phyloP scores from a whole-genome alignment of 2,797 vertebrate genomes.

The Lepus townsendii region DNA sequence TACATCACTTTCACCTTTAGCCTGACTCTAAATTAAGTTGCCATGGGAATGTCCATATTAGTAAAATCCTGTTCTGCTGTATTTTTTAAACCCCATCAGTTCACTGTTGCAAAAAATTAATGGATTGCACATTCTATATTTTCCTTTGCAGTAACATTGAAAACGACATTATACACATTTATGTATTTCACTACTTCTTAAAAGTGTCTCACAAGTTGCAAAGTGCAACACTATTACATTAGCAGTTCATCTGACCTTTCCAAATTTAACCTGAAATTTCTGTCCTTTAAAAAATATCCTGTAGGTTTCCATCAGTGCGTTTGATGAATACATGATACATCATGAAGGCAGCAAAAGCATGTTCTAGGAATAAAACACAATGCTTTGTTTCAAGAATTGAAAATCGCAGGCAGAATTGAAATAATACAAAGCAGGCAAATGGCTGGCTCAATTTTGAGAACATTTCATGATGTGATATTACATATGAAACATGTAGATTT shows the following conservation, averaged over 20 bases:
- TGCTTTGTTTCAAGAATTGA: neutral
- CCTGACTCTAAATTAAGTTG: conserved; percentile 74
- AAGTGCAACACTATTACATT: neutral
- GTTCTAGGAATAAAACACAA: neutral
- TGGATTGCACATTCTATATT: conserved; percentile 50
- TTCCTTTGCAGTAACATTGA: conserved; percentile 14
- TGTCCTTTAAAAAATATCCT: neutral
- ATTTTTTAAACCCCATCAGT: conserved; percentile 67
- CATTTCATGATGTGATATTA: fast-evolving
- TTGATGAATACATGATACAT: neutral
- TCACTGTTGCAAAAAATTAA: conserved; percentile 45
- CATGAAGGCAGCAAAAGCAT: neutral
- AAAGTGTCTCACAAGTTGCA: neutral
- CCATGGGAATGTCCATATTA: conserved; percentile 28
- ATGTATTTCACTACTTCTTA: conserved; percentile 44
- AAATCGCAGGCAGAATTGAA: neutral
- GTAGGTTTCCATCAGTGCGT: neutral
- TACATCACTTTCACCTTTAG: conserved; percentile 68
- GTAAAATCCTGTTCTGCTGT: neutral
- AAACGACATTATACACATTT: neutral
- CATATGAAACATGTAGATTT: neutral
- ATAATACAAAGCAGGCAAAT: neutral
- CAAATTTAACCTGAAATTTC: neutral
- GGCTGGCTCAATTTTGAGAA: neutral
- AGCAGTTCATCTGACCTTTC: neutral